Conservation (phyloP, 2,797 vertebrate species). For the Gobio occitaniae region DNA sequence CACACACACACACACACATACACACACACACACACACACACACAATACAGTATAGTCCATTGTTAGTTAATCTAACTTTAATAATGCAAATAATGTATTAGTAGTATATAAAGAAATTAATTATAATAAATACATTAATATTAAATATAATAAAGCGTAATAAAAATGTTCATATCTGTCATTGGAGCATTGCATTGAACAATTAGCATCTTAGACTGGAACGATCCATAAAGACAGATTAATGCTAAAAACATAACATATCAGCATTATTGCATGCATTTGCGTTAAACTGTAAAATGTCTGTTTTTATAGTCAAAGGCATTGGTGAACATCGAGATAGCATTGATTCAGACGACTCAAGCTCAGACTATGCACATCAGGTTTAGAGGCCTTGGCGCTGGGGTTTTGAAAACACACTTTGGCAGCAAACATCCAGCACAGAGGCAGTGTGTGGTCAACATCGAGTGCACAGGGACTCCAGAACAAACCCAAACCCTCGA, state of each 20-base stretch:
- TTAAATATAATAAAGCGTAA: not conserved
- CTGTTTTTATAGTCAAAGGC: not conserved
- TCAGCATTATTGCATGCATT: not conserved
- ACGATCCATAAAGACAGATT: not conserved
- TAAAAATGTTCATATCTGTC: not conserved
- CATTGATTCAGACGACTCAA: not conserved
- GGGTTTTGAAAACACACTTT: constrained; percentile 1
- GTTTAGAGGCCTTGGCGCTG: not conserved
- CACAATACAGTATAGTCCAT: not conserved
- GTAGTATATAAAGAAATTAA: not conserved
- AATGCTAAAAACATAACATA: not conserved
- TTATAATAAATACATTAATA: not conserved
- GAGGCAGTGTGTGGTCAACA: not conserved
- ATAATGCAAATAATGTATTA: not conserved
- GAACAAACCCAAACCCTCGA: constrained; percentile 12
- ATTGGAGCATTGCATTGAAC: not conserved
- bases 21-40: too few relatives aligned
- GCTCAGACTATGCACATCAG: not conserved
- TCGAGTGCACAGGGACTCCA: not conserved
- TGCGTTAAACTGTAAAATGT: not conserved
- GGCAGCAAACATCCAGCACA: not conserved
- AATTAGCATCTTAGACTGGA: not conserved
- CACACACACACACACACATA: too few relatives aligned
- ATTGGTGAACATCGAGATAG: not conserved
- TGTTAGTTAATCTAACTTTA: not conserved